These are phyloP conservation scores for Hermetia illucens DNA, from an alignment of 1,140 invertebrate genomes.

Conservation along the genomic window DNA sequence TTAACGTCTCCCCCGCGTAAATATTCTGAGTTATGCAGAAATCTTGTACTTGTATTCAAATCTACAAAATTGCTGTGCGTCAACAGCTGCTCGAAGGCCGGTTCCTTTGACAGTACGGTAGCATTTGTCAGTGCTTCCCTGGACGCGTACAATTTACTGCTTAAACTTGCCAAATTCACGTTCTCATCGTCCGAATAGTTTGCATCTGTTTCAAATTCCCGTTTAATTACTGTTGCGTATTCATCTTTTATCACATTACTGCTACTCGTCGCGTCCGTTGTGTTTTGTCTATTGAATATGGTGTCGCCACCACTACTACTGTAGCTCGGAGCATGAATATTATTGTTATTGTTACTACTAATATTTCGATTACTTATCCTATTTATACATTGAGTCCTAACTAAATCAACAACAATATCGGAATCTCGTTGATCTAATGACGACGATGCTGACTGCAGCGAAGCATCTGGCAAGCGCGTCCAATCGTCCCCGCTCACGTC, in stretches of 20 bases:
- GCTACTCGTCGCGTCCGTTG: conserved; percentile 3
- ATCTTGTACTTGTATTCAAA: too few species aligned
- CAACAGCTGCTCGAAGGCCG: too few species aligned
- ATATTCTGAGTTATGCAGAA: too few species aligned
- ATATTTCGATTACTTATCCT: too few species aligned
- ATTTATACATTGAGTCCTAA: neutral
- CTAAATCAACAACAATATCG: neutral
- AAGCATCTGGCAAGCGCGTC: too few species aligned
- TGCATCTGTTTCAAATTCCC: conserved; percentile 13
- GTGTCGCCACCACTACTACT: conserved; percentile 11
- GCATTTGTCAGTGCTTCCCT: conserved; percentile 18
- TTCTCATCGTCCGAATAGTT: conserved; percentile 24
- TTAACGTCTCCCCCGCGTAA: neutral
- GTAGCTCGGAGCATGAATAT: conserved; percentile 12
- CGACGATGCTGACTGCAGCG: too few species aligned
- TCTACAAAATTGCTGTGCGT: too few species aligned
- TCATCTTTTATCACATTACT: conserved; percentile 10
- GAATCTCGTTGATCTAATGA: neutral
- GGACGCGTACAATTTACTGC: too few species aligned
- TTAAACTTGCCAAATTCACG: conserved; percentile 27
- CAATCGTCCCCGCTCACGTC: too few species aligned
- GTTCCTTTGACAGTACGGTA: too few species aligned
- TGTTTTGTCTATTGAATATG: conserved; percentile 1
- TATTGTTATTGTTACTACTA: conserved; percentile 12
- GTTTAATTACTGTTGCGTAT: conserved; percentile 22